Base-by-base conservation (phyloP, 2,888 invertebrate genomes). In the Heliconius ismenius region DNA sequence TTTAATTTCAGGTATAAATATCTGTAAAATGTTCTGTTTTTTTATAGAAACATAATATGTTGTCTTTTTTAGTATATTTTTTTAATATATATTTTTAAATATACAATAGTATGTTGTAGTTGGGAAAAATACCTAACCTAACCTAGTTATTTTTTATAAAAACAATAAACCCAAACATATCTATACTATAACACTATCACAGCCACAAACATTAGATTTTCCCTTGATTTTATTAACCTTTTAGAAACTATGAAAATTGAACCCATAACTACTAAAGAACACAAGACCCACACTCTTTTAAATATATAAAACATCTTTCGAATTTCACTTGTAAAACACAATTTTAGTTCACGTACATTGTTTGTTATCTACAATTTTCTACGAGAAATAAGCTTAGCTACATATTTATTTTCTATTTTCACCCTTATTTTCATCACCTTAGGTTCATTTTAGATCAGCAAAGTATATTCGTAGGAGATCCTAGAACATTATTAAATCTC, bases 401-500 rank as follows among this genome's bases (percentile, higher is more conserved):
- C 32, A 32, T 74, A 67, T 49, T 80, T 88, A 88, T 87, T 90
- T 86, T 80, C 86, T 88, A 86, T 88, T 89, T 88, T 87, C 87
- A 81, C 81, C 86, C 90, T 90, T 88, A 90, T 85, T n/a, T n/a
- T n/a, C n/a, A n/a, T n/a, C n/a, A n/a, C n/a, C n/a, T n/a, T n/a
- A n/a, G 89, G 89, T 87, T 86, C 86, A 89, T 62, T 85, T 82
- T 80, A 79, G 74, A 39, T 4, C 21, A 68, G 24, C 64, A 60
- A 43, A 2, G 18, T 24, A 15, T 24, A 4, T 15, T 68, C 11
- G 67, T 39, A 58, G 28, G 39, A 36, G 21, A 75, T 68, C 7
- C n/a, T n/a, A 10, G n/a, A 39, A 62, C 68, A 36, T 75, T 68
- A 39, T 74, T 58, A 68, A 68, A 68, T 60, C 60, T 68, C 67